Base-by-base conservation (phyloP, 2,113 vertebrate genomes). In the Apteryx owenii region DNA sequence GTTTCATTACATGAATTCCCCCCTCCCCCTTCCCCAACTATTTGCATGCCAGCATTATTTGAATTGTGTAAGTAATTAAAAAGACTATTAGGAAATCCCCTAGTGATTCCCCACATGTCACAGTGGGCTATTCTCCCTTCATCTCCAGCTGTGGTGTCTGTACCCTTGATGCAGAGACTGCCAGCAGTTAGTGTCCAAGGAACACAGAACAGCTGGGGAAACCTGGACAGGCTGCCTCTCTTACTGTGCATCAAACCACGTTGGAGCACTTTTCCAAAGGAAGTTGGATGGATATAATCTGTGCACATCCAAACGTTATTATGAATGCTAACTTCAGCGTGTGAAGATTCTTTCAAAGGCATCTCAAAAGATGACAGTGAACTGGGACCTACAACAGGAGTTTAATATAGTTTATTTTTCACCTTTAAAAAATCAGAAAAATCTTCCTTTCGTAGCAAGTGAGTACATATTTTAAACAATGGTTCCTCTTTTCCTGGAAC, bases 61-160 rank as follows among this genome's bases (percentile, higher is more conserved):
- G 76, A 96, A 93, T 61, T 78, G 80, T 81, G 12, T 61, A 93
- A 93, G 69, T 84, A 91, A 92, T 81, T 93, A 62, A 88, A 95
- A 93, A 91, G 40, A 76, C 68, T 95, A 83, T 86, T 84, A 95
- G 78, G 94, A 97, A 93, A 81, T 95, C 78, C 85, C 76, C 70
- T 72, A 91, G 87, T 88, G 65, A 88, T 33, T 95, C 71, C 51
- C 31, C 42, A 50, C 78, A 61, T 68, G 64, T 71, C 44, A 70
- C 40, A 91, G 69, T 83, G 62, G 73, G 77, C 89, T 42, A 76
- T 9, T 80, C 71, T 60, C 42, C 19, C 31, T 75, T 85, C 94
- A 61, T 78, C 81, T 66, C 61, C 56, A 82, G 61, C 58, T 51
- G 42, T 21, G 54, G 68, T 72, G 46, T 71, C 72, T 72, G 33